phyloP scores from a whole-genome alignment of 2,113 vertebrate species.

The Hyla sarda region DNA sequence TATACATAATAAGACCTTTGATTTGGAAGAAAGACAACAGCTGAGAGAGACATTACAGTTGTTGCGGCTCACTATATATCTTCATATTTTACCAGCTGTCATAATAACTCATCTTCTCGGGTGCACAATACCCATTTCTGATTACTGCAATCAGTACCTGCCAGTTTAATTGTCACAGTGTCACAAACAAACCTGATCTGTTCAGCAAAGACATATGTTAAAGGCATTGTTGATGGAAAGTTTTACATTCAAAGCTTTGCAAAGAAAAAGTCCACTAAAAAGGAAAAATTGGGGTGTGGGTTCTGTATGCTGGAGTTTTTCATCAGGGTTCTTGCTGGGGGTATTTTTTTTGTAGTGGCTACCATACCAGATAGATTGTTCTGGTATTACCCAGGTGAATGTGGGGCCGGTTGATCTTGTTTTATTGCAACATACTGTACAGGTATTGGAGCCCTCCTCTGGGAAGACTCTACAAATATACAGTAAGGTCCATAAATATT shows the following conservation, averaged over 20 bases:
- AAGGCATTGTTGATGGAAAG: background rate
- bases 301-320: no score
- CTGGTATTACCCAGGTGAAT: no score
- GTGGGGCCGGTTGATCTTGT: no score
- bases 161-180: background rate
- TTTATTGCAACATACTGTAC: no score
- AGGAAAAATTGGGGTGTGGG: no score
- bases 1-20: no score
- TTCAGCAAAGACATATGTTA: background rate
- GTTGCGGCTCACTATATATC: background rate
- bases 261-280: background rate
- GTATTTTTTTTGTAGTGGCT: no score
- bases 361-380: no score
- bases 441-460: no score
- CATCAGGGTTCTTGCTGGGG: no score
- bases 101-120: conserved; percentile 26
- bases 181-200: background rate
- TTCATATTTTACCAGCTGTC: conserved; percentile 33
- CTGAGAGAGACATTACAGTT: background rate
- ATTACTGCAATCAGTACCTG: conserved; percentile 27
- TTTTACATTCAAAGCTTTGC: background rate
- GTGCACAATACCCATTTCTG: conserved; percentile 10
- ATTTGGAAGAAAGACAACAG: background rate
- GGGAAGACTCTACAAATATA: no score
- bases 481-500: no score